Evolutionary conservation across 2,797 vertebrate species (phyloP).

Genomic region (Peromyscus attwateri): DNA sequence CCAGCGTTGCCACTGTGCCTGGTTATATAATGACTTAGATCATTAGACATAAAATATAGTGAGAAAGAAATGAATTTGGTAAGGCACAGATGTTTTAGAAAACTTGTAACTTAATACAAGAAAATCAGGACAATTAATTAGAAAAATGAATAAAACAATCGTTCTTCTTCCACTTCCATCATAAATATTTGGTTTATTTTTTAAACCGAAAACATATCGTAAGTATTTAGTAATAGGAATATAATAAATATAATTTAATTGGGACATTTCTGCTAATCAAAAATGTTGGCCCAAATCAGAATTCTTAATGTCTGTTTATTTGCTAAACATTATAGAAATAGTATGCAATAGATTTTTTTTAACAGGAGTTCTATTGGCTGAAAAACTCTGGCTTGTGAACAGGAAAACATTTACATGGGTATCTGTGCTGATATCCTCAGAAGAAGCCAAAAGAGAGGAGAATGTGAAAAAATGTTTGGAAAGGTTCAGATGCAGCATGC

Average conservation of each 20-base stretch:
- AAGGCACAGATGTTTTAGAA: conserved; percentile 46
- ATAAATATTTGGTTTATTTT: conserved; percentile 20
- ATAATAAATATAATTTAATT: conserved; percentile 1
- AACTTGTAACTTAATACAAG: conserved; percentile 40
- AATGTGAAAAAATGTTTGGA: background rate
- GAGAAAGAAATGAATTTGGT: conserved; percentile 40
- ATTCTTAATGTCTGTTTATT: background rate
- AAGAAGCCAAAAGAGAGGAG: conserved; percentile 33
- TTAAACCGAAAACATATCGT: conserved; percentile 30
- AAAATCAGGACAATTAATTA: conserved; percentile 1
- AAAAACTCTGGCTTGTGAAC: background rate
- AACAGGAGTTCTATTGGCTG: conserved; percentile 37
- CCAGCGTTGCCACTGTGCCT: background rate
- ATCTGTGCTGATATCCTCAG: conserved; percentile 11
- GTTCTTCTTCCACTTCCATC: background rate
- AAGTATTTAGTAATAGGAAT: conserved; percentile 36
- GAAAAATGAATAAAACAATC: conserved; percentile 48
- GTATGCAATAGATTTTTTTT: conserved; percentile 1
- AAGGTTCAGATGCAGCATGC: conserved; percentile 22
- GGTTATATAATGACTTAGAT: conserved; percentile 4
- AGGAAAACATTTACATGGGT: background rate
- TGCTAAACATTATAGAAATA: conserved; percentile 21
- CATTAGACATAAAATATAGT: background rate
- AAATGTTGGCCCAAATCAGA: conserved; percentile 33
- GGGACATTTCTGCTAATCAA: background rate